Base-by-base conservation (phyloP, 2,113 vertebrate species). In the Phainopepla nitens region DNA sequence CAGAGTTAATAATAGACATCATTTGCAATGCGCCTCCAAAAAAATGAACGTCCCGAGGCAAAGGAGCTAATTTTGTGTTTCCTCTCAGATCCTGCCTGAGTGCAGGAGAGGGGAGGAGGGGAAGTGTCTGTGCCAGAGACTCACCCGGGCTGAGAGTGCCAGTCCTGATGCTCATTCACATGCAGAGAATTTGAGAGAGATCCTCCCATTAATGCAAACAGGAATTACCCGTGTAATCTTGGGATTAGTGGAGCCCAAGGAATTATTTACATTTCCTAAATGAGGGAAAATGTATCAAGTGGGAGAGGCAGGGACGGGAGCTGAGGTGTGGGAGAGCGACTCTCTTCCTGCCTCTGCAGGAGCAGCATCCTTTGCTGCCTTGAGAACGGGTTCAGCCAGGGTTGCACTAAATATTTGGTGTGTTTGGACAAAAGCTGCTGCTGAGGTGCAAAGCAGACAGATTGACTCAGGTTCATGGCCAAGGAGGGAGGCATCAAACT, bases 261-360 rank as follows among this genome's bases (percentile, higher is more conserved):
- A 94, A 75, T 90, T 93, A 97, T 93, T 97, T 95, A 89, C 88
- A 82, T 90, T 95, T 92, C 92, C 86, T 93, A 94, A 96, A 90
- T 42, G 76, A 88, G 68, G 79, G 88, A 87, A 95, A 89, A 31
- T 51, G 36, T 88, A 90, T 83, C 51, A 15, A 78, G 69, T 24
- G 88, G 45, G 35, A 41, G 53, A 94, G 53, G 42, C 56, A 42
- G 86, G 41, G 76, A 4, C 0, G 0, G 76, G 82, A 87, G 76
- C 28, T 0, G 21, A 39, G 80, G 80, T 18, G 41, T 4, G 2
- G 68, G 72, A 82, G 44, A 33, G 50, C 0, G 0, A 19, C 16
- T 25, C 8, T 1, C 31, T 36, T 31, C 33, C 49, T 45, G 42
- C 0, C 0, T 11, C 64, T 18, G 5, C 61, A 39, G 65, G 24